Evolutionary conservation across 2,888 invertebrate genomes (phyloP).

Genomic region (Pseudococcus viburni): DNA sequence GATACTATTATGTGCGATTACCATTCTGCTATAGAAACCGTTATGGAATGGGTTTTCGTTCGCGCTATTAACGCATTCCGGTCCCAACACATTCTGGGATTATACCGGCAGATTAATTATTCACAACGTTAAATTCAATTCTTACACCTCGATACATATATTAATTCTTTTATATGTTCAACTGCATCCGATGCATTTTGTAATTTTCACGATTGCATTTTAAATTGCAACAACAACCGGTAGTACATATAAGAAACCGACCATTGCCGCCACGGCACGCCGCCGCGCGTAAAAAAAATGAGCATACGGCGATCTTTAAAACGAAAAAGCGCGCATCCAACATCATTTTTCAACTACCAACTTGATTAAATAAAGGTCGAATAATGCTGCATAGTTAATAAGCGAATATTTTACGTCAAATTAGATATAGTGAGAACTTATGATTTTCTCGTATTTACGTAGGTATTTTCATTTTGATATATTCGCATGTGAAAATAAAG

Average conservation of each 20-base stretch:
- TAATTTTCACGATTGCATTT: constrained; percentile 47
- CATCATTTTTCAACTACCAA: constrained; percentile 22
- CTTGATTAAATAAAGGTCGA: constrained; percentile 36
- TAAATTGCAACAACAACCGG: constrained; percentile 45
- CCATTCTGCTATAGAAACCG: constrained; percentile 11
- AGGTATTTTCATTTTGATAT: neutral
- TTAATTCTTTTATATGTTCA: constrained; percentile 45
- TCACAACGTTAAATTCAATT: constrained; percentile 46
- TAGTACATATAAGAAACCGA: neutral
- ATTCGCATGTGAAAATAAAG: neutral
- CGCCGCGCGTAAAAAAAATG: constrained; percentile 4
- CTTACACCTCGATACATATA: constrained; percentile 57
- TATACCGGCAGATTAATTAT: constrained; percentile 54
- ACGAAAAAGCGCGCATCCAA: constrained; percentile 2
- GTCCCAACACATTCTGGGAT: constrained; percentile 51
- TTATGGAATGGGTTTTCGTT: constrained; percentile 41
- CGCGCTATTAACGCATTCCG: constrained; percentile 50
- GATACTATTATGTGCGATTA: constrained; percentile 40
- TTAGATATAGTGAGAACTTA: neutral
- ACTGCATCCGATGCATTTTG: constrained; percentile 14
- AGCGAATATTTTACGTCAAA: neutral
- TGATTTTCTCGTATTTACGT: neutral
- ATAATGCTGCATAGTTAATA: neutral
- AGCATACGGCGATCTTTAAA: neutral
- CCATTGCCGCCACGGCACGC: neutral